Base-by-base conservation (phyloP, 2,888 invertebrate species). In the Caenorhabditis wallacei region DNA sequence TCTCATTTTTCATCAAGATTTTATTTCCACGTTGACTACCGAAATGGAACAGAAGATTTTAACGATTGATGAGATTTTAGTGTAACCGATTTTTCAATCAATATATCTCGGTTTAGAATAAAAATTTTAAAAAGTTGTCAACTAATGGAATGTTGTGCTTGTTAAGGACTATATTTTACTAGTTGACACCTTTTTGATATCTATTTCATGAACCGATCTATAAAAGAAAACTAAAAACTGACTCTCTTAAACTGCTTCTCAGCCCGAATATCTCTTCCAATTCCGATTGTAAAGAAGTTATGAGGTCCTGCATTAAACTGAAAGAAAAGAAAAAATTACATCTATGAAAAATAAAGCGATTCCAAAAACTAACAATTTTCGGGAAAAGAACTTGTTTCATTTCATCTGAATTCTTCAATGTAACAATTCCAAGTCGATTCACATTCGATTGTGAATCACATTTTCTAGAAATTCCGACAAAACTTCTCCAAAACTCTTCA, bases 211-310 rank as follows among this genome's bases (percentile, higher is more conserved):
- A 35, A 7, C 35, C 35, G 35, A 35, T n/a, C n/a, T n/a, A 35
- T 7, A 35, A 35, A 35, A 35, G 4, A 7, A 4, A 35, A 35
- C 4, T 35, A 4, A 35, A 35, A 35, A 35, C 70, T 59, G 16
- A 72, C 72, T 18, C 72, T 72, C 40, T 53, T 61, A 18, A 59
- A 72, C 20, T 72, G 72, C 13, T 72, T 72, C 5, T 72, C 72
- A 1, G 72, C 72, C 40, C 72, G 61, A 40, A 72, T 72, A 40
- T 72, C 72, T 24, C 72, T 72, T 53, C 72, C 72, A 7, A 72
- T 40, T 37, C 72, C 72, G 11, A 72, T 53, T 61, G 72, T 72
- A 37, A 63, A 61, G 3, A 72, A 16, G 61, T 72, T 72, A 18
- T 72, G 61, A 10, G 72, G 46, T 26, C 72, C 72, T 0, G 72